Percentiles rank a stretch among this genome's conserved stretches.
These are phyloP conservation scores for Bos indicus DNA, from an alignment of 2,113 vertebrate species.

Conservation along the genomic window DNA sequence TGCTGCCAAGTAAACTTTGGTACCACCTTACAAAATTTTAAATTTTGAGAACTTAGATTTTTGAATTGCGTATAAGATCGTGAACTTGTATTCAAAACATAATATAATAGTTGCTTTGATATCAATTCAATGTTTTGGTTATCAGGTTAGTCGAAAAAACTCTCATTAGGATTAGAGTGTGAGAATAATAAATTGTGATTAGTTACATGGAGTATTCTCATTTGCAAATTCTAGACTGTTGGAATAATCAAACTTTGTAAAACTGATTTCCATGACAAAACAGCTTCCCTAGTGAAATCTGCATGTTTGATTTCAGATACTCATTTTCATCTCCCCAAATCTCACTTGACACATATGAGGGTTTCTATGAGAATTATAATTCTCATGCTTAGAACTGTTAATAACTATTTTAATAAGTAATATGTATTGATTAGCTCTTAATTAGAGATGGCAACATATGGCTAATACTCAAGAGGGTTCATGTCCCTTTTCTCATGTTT, in stretches of 20 bases:
- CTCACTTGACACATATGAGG: neutral
- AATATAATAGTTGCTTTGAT: neutral
- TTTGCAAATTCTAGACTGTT: neutral
- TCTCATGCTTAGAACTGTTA: neutral
- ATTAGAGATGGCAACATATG: neutral
- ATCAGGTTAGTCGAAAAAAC: neutral
- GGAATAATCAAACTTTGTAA: neutral
- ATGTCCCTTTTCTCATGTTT: neutral
- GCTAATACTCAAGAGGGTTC: neutral
- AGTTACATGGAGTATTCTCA: neutral
- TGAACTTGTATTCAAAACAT: neutral
- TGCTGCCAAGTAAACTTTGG: neutral
- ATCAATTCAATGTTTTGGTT: neutral
- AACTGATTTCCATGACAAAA: slow-evolving; percentile 9
- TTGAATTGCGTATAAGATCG: neutral
- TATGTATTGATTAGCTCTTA: neutral
- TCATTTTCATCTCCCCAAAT: neutral
- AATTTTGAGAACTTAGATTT: neutral
- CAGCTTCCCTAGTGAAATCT: neutral
- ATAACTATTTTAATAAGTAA: neutral
- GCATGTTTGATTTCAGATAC: neutral
- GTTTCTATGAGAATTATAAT: neutral
- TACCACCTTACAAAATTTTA: neutral
- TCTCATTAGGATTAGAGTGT: slow-evolving; percentile 11
- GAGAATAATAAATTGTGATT: neutral